Percentiles rank a stretch among this genome's conserved stretches.
phyloP scores from a whole-genome alignment of 2,797 vertebrate species.

The Urosaurus nigricauda region DNA sequence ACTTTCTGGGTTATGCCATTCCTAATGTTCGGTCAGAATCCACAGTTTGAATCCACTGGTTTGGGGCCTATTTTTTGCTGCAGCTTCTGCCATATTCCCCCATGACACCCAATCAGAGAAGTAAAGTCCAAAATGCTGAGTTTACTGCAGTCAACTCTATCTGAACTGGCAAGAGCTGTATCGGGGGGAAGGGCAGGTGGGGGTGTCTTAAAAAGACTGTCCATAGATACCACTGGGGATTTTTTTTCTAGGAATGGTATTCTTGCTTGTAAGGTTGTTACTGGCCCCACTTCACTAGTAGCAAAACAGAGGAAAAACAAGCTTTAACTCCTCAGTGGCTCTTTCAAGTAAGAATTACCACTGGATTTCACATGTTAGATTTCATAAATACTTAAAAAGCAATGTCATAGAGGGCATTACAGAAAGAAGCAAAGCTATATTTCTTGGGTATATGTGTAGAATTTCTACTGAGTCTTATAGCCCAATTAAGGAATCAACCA shows the following conservation, averaged over 20 bases:
- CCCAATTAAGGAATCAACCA: slow-evolving; percentile 46
- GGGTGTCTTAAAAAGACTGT: not conserved
- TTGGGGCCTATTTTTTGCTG: too few relatives aligned
- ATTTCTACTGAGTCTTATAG: slow-evolving; percentile 27
- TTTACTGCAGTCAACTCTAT: not conserved
- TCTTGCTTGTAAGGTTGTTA: slow-evolving; percentile 34
- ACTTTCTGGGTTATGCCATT: too few relatives aligned
- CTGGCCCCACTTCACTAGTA: slow-evolving; percentile 32
- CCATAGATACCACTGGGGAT: not conserved
- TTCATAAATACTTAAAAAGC: slow-evolving; percentile 44
- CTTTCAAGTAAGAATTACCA: slow-evolving; percentile 47
- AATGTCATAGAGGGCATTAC: slow-evolving; percentile 31
- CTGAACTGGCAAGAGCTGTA: not conserved
- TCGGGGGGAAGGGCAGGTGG: slow-evolving; percentile 28
- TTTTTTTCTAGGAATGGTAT: not conserved
- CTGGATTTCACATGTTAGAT: slow-evolving; percentile 41
- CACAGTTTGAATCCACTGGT: too few relatives aligned
- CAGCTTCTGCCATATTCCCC: too few relatives aligned
- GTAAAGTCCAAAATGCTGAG: not conserved
- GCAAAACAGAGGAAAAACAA: slow-evolving; percentile 49
- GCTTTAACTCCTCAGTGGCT: slow-evolving; percentile 36
- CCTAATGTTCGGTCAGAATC: too few relatives aligned
- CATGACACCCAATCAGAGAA: too few relatives aligned
- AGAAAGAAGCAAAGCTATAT: slow-evolving; percentile 34
- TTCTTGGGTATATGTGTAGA: slow-evolving; percentile 36